Evolutionary conservation across 2,113 vertebrate genomes (phyloP).

Genomic region (Nothobranchius furzeri): DNA sequence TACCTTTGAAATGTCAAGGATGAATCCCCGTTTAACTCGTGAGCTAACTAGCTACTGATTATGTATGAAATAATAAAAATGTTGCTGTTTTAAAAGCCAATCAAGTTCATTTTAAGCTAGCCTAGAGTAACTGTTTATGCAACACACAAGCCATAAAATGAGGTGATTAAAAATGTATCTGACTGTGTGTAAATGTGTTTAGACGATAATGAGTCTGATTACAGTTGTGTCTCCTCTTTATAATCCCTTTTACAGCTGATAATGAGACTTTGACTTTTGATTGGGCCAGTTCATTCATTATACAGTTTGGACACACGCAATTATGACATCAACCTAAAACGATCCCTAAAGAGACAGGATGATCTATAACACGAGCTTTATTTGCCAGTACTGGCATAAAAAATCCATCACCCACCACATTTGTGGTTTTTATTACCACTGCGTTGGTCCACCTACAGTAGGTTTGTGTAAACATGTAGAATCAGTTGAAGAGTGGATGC

Average conservation of each 20-base stretch:
- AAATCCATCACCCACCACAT: background rate
- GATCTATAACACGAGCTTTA: background rate
- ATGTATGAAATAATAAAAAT: too few species aligned
- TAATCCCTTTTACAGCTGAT: constrained; percentile 35
- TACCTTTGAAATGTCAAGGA: too few species aligned
- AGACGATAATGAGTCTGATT: background rate
- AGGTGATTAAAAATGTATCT: background rate
- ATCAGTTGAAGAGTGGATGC: too few species aligned
- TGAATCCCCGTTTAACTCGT: too few species aligned
- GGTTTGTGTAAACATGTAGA: too few species aligned
- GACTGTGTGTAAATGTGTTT: background rate
- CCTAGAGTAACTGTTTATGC: background rate
- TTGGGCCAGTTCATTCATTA: background rate
- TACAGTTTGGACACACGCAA: rapidly evolving
- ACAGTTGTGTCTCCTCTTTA: background rate
- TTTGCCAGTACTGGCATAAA: background rate
- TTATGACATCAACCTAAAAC: background rate
- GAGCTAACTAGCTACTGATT: too few species aligned
- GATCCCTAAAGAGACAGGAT: background rate
- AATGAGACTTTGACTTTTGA: constrained; percentile 42
- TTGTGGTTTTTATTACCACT: background rate
- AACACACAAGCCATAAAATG: constrained; percentile 17
- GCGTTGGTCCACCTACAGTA: too few species aligned
- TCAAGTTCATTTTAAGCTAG: background rate
- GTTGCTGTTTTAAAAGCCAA: background rate